Conservation (phyloP, 2,113 vertebrate genomes). For the Cheirogaleus medius region DNA sequence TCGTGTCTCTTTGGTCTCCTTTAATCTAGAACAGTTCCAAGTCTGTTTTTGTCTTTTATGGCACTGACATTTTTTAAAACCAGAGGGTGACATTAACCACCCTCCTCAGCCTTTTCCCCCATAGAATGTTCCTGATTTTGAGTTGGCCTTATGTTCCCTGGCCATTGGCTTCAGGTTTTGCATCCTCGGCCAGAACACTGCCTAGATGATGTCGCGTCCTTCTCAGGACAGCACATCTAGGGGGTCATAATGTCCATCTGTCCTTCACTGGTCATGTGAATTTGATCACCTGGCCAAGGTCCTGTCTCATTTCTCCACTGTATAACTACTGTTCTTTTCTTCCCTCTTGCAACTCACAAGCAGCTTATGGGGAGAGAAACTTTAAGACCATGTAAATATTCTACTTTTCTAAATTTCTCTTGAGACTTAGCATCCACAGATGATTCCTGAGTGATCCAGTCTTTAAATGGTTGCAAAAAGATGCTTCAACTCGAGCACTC, state of each 20-base stretch:
- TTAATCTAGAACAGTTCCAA: background rate
- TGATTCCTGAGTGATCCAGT: background rate
- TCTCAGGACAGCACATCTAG: background rate
- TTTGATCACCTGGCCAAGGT: background rate
- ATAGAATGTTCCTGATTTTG: background rate
- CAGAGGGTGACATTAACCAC: background rate
- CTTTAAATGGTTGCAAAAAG: background rate
- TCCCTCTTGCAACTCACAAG: background rate
- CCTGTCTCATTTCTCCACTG: background rate
- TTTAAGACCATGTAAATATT: background rate
- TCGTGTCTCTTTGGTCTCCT: background rate
- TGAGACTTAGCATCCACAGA: background rate
- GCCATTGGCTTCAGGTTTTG: background rate
- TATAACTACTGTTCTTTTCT: background rate
- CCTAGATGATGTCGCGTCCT: background rate
- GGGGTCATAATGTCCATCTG: background rate
- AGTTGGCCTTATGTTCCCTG: background rate
- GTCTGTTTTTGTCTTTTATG: background rate
- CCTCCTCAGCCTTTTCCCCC: accelerated
- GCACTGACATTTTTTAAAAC: background rate
- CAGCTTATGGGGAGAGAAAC: background rate
- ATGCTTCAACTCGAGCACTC: background rate
- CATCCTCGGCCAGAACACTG: background rate
- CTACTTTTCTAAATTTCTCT: background rate
- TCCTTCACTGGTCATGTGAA: background rate